Conservation (phyloP, 2,888 invertebrate species). For the Tryphoninae sp. region DNA sequence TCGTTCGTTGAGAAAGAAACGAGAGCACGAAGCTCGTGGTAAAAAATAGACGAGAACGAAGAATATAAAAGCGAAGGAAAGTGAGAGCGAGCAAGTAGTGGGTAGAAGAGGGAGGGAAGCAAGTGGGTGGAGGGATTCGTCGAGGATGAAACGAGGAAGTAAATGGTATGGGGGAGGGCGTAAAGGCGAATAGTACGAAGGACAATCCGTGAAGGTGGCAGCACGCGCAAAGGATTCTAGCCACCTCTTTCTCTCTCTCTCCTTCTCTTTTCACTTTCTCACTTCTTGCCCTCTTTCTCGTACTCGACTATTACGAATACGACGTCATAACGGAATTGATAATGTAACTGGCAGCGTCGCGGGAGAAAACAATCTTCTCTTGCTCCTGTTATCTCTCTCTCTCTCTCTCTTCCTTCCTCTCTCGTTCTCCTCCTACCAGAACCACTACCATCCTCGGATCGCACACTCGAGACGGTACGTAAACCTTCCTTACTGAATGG, state of each 20-base stretch:
- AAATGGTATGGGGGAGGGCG: constrained; percentile 34
- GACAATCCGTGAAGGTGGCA: constrained; percentile 75
- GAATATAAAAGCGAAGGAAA: constrained; percentile 59
- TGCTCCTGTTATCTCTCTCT: constrained; percentile 66
- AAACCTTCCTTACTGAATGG: constrained; percentile 78
- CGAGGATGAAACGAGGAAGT: constrained; percentile 60
- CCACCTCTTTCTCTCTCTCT: constrained; percentile 27
- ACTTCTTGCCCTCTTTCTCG: constrained; percentile 54
- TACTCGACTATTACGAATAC: constrained; percentile 78
- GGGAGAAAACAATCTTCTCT: constrained; percentile 68
- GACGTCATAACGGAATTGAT: constrained; percentile 80
- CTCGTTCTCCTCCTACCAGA: constrained; percentile 29
- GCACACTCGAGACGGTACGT: constrained; percentile 66
- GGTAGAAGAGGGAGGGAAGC: constrained; percentile 10
- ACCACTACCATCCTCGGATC: not conserved
- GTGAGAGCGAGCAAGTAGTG: constrained; percentile 51
- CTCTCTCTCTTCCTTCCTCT: constrained; percentile 59
- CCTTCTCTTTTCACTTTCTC: constrained; percentile 42
- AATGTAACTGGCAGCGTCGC: constrained; percentile 78
- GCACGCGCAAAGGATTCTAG: constrained; percentile 67
- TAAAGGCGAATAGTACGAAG: constrained; percentile 66
- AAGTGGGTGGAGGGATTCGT: too few relatives aligned
- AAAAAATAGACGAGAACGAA: constrained; percentile 45
- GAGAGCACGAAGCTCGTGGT: constrained; percentile 40
- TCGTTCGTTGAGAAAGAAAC: constrained; percentile 31